Percentiles rank a stretch among this genome's conserved stretches.
Evolutionary conservation across 2,888 invertebrate species (phyloP).

Genomic region (Athetis lepigone): DNA sequence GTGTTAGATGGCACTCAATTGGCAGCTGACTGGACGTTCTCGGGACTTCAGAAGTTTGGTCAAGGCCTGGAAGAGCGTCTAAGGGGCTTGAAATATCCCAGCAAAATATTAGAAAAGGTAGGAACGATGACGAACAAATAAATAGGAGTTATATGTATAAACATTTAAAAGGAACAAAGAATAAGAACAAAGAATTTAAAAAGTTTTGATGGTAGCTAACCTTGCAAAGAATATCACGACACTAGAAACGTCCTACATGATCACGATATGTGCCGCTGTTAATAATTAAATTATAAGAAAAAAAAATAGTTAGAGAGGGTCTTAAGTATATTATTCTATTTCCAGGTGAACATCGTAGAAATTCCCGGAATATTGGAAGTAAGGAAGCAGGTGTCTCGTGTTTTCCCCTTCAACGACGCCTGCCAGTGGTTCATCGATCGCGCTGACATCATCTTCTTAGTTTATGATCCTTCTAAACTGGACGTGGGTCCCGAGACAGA

Average conservation of each 20-base stretch:
- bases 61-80: slow-evolving; percentile 97
- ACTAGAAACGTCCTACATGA: neutral
- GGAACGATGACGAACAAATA: slow-evolving; percentile 52
- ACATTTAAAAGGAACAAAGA: too few species aligned
- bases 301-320: neutral
- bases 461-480: slow-evolving; percentile 98
- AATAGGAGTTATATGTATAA: too few species aligned
- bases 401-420: slow-evolving; percentile 98
- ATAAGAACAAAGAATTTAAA: too few species aligned
- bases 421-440: slow-evolving; percentile 99
- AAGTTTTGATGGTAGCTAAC: neutral
- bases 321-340: slow-evolving; percentile 14
- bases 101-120: slow-evolving; percentile 97
- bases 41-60: slow-evolving; percentile 98
- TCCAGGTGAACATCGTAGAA: slow-evolving; percentile 97
- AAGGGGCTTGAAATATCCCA: slow-evolving; percentile 95
- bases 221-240: neutral
- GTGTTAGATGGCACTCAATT: slow-evolving; percentile 97
- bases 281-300: too few species aligned
- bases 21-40: slow-evolving; percentile 98
- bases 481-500: slow-evolving; percentile 98
- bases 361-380: slow-evolving; percentile 98
- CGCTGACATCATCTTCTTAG: slow-evolving; percentile 98
- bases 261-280: too few species aligned
- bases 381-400: slow-evolving; percentile 97